Percentiles rank a stretch among this genome's conserved stretches.
Evolutionary conservation across 2,888 invertebrate genomes (phyloP).

Genomic region (Chrysolina haemoptera): DNA sequence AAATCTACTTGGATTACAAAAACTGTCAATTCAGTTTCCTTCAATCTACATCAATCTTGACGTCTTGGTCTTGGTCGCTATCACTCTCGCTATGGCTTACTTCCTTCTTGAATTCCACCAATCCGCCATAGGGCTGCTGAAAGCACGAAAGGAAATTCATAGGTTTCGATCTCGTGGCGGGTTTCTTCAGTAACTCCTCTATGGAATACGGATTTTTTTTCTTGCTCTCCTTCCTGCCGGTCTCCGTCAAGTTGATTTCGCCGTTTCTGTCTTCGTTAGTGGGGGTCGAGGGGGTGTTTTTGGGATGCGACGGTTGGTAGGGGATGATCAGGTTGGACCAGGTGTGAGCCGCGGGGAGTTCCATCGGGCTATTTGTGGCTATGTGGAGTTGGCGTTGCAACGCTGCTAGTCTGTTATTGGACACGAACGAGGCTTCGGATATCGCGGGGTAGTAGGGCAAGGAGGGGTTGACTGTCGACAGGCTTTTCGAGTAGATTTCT

Average conservation of each 20-base stretch:
- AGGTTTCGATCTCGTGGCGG: conserved; percentile 75
- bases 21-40: not conserved
- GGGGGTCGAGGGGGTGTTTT: conserved; percentile 38
- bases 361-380: conserved; percentile 62
- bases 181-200: conserved; percentile 88
- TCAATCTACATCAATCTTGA: conserved; percentile 61
- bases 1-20: conserved; percentile 5
- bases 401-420: conserved; percentile 71
- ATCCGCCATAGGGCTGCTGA: conserved; percentile 62
- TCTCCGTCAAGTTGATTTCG: conserved; percentile 51
- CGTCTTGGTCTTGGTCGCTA: conserved; percentile 57
- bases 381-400: conserved; percentile 71
- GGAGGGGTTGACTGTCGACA: conserved; percentile 55
- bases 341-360: conserved; percentile 66
- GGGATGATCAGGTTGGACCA: conserved; percentile 76
- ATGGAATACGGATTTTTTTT: conserved; percentile 91
- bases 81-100: conserved; percentile 45
- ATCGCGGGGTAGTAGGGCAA: conserved; percentile 52
- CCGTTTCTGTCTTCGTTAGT: conserved; percentile 51
- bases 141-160: conserved; percentile 52
- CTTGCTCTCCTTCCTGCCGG: conserved; percentile 64
- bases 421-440: conserved; percentile 65
- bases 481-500: conserved; percentile 62
- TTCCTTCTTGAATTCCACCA: conserved; percentile 50
- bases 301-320: conserved; percentile 66